Percentiles rank a stretch among this genome's conserved stretches.
Evolutionary conservation across 2,113 vertebrate genomes (phyloP).

Genomic region (Apodemus speciosus): DNA sequence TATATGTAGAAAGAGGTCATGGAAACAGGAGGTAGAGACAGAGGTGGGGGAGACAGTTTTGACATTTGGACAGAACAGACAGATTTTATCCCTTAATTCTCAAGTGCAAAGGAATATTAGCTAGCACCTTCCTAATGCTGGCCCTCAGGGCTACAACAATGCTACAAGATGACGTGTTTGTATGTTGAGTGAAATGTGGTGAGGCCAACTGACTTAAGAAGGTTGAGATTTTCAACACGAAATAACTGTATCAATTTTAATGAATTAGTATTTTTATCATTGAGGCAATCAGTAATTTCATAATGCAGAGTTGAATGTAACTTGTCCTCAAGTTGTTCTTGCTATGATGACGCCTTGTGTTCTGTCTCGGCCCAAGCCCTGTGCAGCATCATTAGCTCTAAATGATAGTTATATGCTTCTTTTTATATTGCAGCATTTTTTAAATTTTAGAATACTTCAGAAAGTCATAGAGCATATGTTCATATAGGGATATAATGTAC

Average conservation of each 20-base stretch:
- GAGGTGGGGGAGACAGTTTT: neutral
- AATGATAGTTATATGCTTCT: neutral
- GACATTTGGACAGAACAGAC: neutral
- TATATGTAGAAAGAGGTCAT: neutral
- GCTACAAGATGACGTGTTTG: neutral
- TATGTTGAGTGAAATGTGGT: neutral
- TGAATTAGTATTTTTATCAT: neutral
- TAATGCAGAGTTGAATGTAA: neutral
- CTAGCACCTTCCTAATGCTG: slow-evolving; percentile 17
- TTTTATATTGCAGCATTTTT: slow-evolving; percentile 22
- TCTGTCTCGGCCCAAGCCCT: neutral
- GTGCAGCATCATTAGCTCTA: neutral
- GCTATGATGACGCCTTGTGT: neutral
- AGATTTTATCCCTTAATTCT: neutral
- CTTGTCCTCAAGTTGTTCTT: neutral
- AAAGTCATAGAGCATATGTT: slow-evolving; percentile 14
- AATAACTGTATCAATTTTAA: neutral
- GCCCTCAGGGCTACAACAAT: slow-evolving; percentile 37
- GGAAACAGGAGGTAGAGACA: neutral
- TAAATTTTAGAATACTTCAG: neutral
- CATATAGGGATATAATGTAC: neutral
- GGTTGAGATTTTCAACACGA: slow-evolving; percentile 8
- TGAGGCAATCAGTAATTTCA: neutral
- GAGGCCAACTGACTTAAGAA: neutral
- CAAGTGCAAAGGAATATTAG: neutral